Conservation (phyloP, 2,797 vertebrate genomes). For the Phyllotis vaccarum region DNA sequence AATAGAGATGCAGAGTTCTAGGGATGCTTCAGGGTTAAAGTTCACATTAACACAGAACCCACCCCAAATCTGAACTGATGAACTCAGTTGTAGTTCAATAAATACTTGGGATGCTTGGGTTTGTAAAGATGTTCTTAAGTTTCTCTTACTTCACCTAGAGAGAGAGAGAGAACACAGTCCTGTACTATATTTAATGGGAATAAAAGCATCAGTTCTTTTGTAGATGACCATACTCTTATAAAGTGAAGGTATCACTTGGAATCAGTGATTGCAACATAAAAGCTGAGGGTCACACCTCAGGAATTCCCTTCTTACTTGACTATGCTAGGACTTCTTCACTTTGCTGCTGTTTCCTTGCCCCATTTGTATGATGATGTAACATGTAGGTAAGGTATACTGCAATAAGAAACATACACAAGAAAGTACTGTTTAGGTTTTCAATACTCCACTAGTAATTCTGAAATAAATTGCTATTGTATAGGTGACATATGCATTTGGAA, state of each 20-base stretch:
- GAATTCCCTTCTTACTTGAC: background rate
- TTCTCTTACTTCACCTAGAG: background rate
- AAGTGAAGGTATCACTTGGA: background rate
- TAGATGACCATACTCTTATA: background rate
- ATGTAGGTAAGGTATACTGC: background rate
- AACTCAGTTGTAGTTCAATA: background rate
- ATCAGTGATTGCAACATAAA: rapidly evolving
- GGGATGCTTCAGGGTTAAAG: background rate
- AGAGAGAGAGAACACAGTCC: background rate
- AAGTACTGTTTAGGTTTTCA: background rate
- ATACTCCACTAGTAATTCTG: background rate
- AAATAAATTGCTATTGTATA: background rate
- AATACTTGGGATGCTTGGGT: background rate
- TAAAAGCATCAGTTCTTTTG: background rate
- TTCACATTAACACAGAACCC: background rate
- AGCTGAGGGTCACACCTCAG: background rate
- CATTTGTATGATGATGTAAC: background rate
- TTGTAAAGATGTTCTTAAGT: conserved; percentile 2
- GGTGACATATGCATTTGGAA: background rate
- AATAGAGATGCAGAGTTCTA: background rate
- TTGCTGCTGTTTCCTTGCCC: background rate
- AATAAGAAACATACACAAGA: background rate
- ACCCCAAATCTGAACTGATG: background rate
- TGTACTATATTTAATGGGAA: background rate
- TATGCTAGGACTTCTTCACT: background rate